Conservation (phyloP, 2,797 vertebrate genomes). For the Eutrigla gurnardus region DNA sequence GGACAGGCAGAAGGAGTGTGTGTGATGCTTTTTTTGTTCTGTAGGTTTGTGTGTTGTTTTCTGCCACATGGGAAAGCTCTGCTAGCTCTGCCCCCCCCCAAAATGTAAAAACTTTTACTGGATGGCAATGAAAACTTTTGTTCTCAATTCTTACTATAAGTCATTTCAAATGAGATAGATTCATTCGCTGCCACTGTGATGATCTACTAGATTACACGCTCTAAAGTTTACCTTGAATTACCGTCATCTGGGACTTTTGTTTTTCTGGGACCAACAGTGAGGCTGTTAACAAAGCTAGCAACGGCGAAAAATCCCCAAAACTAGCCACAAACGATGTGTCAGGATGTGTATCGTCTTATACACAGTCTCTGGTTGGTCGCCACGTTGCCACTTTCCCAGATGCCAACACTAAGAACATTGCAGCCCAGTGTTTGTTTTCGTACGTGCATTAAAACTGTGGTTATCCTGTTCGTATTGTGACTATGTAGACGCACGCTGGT, state of each 20-base stretch:
- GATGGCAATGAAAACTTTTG: neutral
- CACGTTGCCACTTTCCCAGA: neutral
- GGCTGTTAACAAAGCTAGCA: too few species aligned
- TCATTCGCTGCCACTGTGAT: too few species aligned
- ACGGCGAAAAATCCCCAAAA: too few species aligned
- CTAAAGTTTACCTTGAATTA: too few species aligned
- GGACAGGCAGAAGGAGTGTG: neutral
- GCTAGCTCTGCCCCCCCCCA: constrained; percentile 43
- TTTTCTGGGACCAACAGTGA: too few species aligned
- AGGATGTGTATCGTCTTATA: too few species aligned
- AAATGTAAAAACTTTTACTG: neutral
- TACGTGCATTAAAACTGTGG: neutral
- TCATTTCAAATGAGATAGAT: neutral
- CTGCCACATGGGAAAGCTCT: constrained; percentile 63
- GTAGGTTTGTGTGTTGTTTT: constrained; percentile 35
- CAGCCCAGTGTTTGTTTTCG: too few species aligned
- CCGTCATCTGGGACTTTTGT: too few species aligned
- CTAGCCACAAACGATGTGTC: too few species aligned
- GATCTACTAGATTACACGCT: too few species aligned
- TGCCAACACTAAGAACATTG: neutral
- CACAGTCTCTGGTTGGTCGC: too few species aligned
- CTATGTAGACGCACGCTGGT: neutral
- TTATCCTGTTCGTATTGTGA: neutral
- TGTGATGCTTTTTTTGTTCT: constrained; percentile 46
- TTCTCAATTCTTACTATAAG: neutral